These are phyloP conservation scores for Plutella xylostella DNA, from an alignment of 2,888 invertebrate species.

Conservation along the genomic window DNA sequence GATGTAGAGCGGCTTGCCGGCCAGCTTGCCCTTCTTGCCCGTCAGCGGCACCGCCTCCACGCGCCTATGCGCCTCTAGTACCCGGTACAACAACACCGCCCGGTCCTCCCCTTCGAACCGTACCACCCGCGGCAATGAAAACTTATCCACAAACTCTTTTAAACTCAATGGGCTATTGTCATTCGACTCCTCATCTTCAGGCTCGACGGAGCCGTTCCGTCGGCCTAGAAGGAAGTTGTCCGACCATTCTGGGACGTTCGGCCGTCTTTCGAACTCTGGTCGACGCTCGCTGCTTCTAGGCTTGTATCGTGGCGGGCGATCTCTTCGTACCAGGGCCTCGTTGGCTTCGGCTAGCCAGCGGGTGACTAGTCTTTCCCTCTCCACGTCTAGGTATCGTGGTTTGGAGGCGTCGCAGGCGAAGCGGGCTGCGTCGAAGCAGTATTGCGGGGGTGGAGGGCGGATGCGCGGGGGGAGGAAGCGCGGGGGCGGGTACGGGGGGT, in stretches of 20 bases:
- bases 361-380: slow-evolving; percentile 57
- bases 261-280: slow-evolving; percentile 50
- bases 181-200: slow-evolving; percentile 51
- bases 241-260: slow-evolving; percentile 53
- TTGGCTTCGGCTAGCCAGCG: slow-evolving; percentile 65
- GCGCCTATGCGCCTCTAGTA: slow-evolving; percentile 72
- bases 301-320: slow-evolving; percentile 56
- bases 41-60: slow-evolving; percentile 72
- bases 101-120: slow-evolving; percentile 67
- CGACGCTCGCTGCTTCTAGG: slow-evolving; percentile 60
- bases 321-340: slow-evolving; percentile 55
- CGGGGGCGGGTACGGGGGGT: slow-evolving; percentile 55
- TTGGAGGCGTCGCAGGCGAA: slow-evolving; percentile 65
- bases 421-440: slow-evolving; percentile 65
- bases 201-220: slow-evolving; percentile 52
- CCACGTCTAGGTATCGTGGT: slow-evolving; percentile 59
- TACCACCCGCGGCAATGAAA: slow-evolving; percentile 72
- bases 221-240: slow-evolving; percentile 55
- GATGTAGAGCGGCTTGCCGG: slow-evolving; percentile 71
- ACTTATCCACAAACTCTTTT: slow-evolving; percentile 72
- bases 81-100: slow-evolving; percentile 72
- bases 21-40: slow-evolving; percentile 68
- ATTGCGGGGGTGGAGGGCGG: slow-evolving; percentile 60
- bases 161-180: slow-evolving; percentile 52
- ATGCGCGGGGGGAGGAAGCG: slow-evolving; percentile 59